phyloP scores from a whole-genome alignment of 2,113 vertebrate species.

The Chloropsis cyanopogon region DNA sequence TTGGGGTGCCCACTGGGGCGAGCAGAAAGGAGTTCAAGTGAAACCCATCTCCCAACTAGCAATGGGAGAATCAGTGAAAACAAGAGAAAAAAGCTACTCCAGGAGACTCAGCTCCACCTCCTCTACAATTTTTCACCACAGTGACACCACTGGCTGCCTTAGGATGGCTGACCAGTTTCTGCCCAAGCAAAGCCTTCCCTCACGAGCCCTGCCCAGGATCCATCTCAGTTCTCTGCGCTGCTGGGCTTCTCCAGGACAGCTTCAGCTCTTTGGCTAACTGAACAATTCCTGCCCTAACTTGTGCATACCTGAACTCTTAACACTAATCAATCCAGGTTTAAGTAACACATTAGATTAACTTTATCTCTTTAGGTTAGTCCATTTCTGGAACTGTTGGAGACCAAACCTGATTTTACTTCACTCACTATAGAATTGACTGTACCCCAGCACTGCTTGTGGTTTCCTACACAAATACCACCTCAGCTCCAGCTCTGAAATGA shows the following conservation, averaged over 20 bases:
- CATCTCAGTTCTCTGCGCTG: neutral
- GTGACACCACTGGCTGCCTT: neutral
- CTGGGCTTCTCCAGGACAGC: neutral
- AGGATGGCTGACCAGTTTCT: neutral
- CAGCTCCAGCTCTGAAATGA: neutral
- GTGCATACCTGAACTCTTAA: neutral
- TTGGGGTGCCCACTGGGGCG: neutral
- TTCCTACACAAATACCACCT: neutral
- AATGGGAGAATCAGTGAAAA: neutral
- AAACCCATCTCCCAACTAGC: neutral
- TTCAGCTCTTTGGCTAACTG: neutral
- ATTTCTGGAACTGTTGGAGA: neutral
- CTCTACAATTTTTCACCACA: neutral
- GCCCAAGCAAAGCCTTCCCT: neutral
- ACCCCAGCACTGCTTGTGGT: neutral
- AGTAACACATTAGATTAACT: neutral
- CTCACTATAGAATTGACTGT: neutral
- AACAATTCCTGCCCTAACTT: neutral
- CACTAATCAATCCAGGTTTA: neutral
- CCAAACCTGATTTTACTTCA: neutral
- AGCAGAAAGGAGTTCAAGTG: neutral
- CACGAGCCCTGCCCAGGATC: neutral
- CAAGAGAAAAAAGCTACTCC: neutral
- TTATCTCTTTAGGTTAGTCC: neutral
- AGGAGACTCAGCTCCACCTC: neutral